A percentile compares a stretch with the other conserved stretches of the same genome.
Conservation (phyloP, 2,888 invertebrate species). For the Torymus auratus region DNA sequence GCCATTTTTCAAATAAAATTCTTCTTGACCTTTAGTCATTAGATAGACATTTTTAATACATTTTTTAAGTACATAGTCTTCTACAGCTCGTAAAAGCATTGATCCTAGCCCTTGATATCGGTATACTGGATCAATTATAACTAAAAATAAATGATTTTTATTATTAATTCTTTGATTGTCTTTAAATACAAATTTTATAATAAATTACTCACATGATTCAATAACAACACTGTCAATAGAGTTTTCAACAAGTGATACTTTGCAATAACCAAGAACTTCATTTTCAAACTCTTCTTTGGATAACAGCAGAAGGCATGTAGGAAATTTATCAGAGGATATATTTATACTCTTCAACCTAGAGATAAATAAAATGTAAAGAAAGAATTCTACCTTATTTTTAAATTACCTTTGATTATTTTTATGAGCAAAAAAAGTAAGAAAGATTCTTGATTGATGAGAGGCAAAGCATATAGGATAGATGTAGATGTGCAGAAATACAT, state of each 20-base stretch:
- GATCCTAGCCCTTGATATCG: constrained; percentile 88
- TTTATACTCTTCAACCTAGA: constrained; percentile 83
- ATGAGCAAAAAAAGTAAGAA: constrained; percentile 19
- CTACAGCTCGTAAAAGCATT: constrained; percentile 84
- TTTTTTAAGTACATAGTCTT: constrained; percentile 83
- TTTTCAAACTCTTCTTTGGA: constrained; percentile 71
- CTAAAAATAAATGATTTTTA: constrained; percentile 72
- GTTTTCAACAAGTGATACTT: constrained; percentile 85
- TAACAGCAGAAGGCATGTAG: constrained; percentile 85
- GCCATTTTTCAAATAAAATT: constrained; percentile 86
- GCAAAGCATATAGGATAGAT: constrained; percentile 22
- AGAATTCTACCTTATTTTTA: not conserved
- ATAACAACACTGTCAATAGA: constrained; percentile 86
- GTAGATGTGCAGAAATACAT: constrained; percentile 17
- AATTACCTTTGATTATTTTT: constrained; percentile 8
- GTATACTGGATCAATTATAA: constrained; percentile 84
- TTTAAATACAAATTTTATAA: not conserved
- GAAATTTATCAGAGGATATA: constrained; percentile 84
- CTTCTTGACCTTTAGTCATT: constrained; percentile 86
- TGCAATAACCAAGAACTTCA: constrained; percentile 87
- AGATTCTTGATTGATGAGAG: constrained; percentile 28
- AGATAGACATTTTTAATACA: constrained; percentile 83
- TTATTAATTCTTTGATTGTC: not conserved
- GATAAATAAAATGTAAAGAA: constrained; percentile 16
- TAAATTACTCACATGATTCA: constrained; percentile 80